Conservation (phyloP, 2,888 invertebrate genomes). For the Pasiphila rectangulata region DNA sequence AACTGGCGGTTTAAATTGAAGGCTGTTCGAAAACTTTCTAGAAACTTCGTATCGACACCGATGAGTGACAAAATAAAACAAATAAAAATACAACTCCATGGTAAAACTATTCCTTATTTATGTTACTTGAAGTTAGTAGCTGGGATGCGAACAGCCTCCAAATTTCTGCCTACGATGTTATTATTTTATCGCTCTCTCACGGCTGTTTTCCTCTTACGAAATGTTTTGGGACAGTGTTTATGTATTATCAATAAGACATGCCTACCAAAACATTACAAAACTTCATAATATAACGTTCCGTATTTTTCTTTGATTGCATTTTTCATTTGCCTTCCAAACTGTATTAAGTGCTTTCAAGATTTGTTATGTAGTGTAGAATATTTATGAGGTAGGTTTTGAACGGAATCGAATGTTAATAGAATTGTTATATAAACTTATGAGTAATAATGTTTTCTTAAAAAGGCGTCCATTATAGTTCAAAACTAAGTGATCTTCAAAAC, state of each 20-base stretch:
- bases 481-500: too few species aligned
- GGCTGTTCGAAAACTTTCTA: conserved; percentile 85
- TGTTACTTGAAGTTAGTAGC: conserved; percentile 69
- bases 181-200: conserved; percentile 47
- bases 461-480: too few species aligned
- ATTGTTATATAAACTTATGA: too few species aligned
- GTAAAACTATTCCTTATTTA: conserved; percentile 60
- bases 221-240: conserved; percentile 86
- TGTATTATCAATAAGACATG: conserved; percentile 44
- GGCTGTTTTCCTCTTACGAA: conserved; percentile 63
- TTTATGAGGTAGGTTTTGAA: too few species aligned
- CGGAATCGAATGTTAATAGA: too few species aligned
- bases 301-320: neutral
- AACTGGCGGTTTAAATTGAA: conserved; percentile 79
- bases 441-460: too few species aligned
- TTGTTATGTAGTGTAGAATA: too few species aligned
- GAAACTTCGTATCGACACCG: conserved; percentile 56
- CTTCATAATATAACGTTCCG: too few species aligned
- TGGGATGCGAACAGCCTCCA: conserved; percentile 80
- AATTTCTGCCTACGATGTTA: conserved; percentile 80
- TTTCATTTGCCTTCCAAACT: neutral
- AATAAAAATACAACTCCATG: conserved; percentile 61
- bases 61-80: conserved; percentile 64
- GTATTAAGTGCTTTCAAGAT: neutral
- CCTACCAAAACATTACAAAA: conserved; percentile 1